Evolutionary conservation across 2,113 vertebrate species (phyloP), one percentile per base, ranked within the genome.

Genomic region (Ia io): DNA sequence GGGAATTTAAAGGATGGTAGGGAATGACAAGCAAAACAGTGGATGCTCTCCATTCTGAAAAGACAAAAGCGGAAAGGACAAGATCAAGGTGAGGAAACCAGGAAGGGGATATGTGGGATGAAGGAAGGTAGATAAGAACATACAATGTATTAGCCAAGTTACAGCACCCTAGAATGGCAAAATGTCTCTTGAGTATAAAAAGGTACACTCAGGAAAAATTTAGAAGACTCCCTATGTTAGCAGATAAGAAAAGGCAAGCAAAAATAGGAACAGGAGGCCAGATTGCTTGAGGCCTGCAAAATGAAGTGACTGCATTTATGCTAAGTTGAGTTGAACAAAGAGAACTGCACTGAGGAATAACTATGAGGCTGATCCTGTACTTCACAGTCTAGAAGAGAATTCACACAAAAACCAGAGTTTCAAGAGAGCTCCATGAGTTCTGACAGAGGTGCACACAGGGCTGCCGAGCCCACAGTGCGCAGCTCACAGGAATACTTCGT

Each of bases 331-430:
- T 11, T 47, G 16, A 94, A 88, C 40, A 70, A 84, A 94, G 71
- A 78, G 18, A 94, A 90, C 18, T 77, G 23, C 20, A 14, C 37
- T 28, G 12, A 61, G 93, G 22, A 94, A 79, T 18, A 77, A 42
- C 47, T 23, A 78, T 28, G n/a, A 67, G 28, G 20, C 61, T 44
- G n/a, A 85, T 56, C 20, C 51, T 47, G 40, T 28, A 79, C 11
- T 83, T 88, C 37, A 49, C 10, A 44, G 40, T 77, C 61, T 49
- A 92, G 44, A 93, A 67, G 65, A 90, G 53, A 86, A 76, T 42
- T 89, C 47, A 71, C 23, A 67, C 25, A 28, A 77, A 83, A 70
- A 37, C 44, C 70, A 84, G 37, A 53, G 67, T 5, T 40, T 20
- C 13, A 47, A 22, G 85, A 40, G 22, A 63, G n/a, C 32, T 59